Conservation (phyloP, 1,140 invertebrate genomes). For the Aphelinus atriplicis region DNA sequence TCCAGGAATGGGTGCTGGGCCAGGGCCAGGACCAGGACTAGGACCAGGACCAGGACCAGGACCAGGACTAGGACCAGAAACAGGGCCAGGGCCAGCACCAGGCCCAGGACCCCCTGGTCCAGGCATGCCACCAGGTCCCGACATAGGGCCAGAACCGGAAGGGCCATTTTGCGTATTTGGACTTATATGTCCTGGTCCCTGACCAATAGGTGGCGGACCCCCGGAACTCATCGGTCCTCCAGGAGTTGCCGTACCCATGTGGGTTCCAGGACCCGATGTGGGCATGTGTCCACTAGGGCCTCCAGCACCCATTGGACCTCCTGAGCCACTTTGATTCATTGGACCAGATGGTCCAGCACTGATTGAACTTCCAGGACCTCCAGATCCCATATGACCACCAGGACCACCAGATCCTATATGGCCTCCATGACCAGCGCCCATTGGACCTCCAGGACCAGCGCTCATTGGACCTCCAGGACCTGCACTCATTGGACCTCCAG, state of each 20-base stretch:
- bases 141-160: background rate
- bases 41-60: constrained; percentile 52
- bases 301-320: constrained; percentile 31
- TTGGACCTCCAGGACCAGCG: constrained; percentile 34
- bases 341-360: constrained; percentile 32
- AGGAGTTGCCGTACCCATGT: constrained; percentile 38
- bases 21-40: constrained; percentile 48
- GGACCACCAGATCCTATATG: constrained; percentile 26
- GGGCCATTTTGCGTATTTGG: constrained; percentile 15
- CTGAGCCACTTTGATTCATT: constrained; percentile 24
- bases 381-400: constrained; percentile 40
- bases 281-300: constrained; percentile 52
- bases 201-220: constrained; percentile 27
- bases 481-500: constrained; percentile 35
- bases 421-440: constrained; percentile 34
- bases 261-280: constrained; percentile 50
- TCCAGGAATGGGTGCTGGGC: constrained; percentile 47
- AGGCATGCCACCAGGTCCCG: constrained; percentile 37
- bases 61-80: constrained; percentile 30
- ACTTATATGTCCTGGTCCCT: constrained; percentile 32
- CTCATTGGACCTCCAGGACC: constrained; percentile 38
- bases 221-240: constrained; percentile 47
- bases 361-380: constrained; percentile 42
- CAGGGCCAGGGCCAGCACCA: background rate
- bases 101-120: constrained; percentile 44